Base-by-base conservation (phyloP, 2,797 vertebrate species). In the Echiichthys vipera region DNA sequence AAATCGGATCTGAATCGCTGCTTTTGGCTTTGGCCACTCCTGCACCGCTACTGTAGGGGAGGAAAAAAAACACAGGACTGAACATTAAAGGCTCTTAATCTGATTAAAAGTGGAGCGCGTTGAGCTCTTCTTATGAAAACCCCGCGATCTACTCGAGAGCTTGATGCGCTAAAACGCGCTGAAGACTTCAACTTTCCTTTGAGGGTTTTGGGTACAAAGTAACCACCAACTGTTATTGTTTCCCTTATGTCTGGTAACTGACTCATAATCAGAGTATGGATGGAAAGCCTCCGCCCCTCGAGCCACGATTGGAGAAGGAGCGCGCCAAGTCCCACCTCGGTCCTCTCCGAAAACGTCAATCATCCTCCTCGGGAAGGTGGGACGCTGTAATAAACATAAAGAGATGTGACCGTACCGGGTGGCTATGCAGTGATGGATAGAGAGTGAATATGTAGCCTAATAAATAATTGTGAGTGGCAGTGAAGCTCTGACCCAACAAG, bases 1-100 rank as follows among this genome's bases (percentile, higher is more conserved):
- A 95, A 95, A 95, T 92, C 94, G 94, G 93, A 95, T 94, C 93
- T 94, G 91, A 94, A 94, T 90, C 90, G 90, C 92, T 92, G 93
- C 89, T 90, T 94, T 94, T 84, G 90, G 91, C 87, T 93, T 74
- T 88, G 81, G 91, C 92, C 93, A 91, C 93, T 93, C 91, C 93
- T 93, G 92, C 89, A 34, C 82, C 71, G 90, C 91, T 92, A 90
- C 90, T 88, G 89, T 89, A 88, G 78, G 63, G 73, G 73, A 57
- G 55, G 24, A 51, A 36, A 37, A 74, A 71, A 75, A 75, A 78
- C 49, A 62, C 73, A 82, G 80, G 78, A 69, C 67, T 82, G 61
- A 84, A 87, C 88, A 78, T 85, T 86, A 88, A 91, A 86, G 80
- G 80, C 58, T 87, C 83, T 80, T 89, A 88, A 92, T 90, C 77